Conservation (phyloP, 2,888 invertebrate species). For the Blera fallax region DNA sequence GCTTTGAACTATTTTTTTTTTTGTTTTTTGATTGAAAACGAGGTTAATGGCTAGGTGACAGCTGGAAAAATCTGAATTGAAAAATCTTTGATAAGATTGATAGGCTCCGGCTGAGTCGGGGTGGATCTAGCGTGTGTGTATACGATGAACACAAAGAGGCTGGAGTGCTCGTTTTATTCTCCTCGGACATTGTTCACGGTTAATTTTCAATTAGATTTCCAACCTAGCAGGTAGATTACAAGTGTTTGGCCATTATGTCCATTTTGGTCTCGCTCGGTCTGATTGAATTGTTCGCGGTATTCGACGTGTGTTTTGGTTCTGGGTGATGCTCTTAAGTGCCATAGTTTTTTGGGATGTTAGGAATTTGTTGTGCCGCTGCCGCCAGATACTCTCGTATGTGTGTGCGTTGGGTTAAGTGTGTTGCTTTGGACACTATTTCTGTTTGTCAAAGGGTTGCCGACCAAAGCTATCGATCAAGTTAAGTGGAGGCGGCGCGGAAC, state of each 20-base stretch:
- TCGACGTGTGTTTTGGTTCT: slow-evolving; percentile 55
- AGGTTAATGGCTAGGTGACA: slow-evolving; percentile 72
- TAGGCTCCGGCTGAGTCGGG: slow-evolving; percentile 26
- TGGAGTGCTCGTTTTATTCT: slow-evolving; percentile 26
- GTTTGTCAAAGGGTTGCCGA: slow-evolving; percentile 68
- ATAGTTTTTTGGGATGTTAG: slow-evolving; percentile 42
- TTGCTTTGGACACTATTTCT: slow-evolving; percentile 55
- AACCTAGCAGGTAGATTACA: slow-evolving; percentile 67
- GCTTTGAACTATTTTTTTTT: slow-evolving; percentile 4
- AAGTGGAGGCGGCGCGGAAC: slow-evolving; percentile 62
- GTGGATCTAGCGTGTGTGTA: slow-evolving; percentile 2
- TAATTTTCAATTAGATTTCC: slow-evolving; percentile 70
- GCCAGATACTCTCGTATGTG: too few species aligned
- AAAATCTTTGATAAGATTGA: slow-evolving; percentile 71
- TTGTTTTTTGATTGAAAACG: slow-evolving; percentile 58
- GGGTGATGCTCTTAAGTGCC: slow-evolving; percentile 61
- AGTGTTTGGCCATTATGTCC: slow-evolving; percentile 63
- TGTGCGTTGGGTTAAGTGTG: slow-evolving; percentile 36
- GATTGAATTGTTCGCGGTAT: slow-evolving; percentile 68
- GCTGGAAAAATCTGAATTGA: slow-evolving; percentile 57
- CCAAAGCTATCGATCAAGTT: slow-evolving; percentile 66
- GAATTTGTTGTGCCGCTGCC: slow-evolving; percentile 63
- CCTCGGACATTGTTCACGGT: slow-evolving; percentile 61
- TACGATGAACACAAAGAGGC: slow-evolving; percentile 14
- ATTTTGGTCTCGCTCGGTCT: slow-evolving; percentile 40